Conservation (phyloP, 2,113 vertebrate species). For the Callospermophilus lateralis region DNA sequence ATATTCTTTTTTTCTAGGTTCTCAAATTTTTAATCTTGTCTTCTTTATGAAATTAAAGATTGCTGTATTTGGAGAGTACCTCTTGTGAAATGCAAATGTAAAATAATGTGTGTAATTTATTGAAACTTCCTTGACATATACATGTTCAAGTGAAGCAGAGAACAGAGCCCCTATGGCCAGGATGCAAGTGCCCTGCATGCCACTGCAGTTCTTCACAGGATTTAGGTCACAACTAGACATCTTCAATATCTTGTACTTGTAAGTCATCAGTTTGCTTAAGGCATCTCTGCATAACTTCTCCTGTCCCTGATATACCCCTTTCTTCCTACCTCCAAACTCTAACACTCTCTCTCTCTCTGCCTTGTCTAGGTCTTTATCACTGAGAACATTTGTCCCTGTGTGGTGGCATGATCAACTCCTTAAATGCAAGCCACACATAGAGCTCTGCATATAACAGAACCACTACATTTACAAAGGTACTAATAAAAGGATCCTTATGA, state of each 20-base stretch:
- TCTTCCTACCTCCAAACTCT: neutral
- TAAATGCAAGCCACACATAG: neutral
- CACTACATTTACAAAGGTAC: neutral
- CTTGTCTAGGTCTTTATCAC: neutral
- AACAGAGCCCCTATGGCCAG: accelerated
- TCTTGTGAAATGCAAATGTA: neutral
- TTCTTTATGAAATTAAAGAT: neutral
- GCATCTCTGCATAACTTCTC: neutral
- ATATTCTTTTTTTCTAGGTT: neutral
- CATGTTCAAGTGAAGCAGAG: neutral
- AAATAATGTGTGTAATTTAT: neutral
- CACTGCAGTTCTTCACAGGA: neutral
- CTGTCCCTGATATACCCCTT: neutral
- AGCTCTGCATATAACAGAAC: neutral
- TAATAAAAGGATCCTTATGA: neutral
- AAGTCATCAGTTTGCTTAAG: neutral
- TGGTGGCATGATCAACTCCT: neutral
- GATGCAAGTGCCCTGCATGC: neutral
- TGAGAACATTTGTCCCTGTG: neutral
- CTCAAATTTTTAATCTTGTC: neutral
- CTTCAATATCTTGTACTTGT: neutral
- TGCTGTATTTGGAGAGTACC: neutral
- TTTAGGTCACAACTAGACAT: neutral
- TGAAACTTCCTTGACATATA: neutral
- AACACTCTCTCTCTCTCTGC: too few relatives aligned